Evolutionary conservation across 92 coral and sea anemone species (phyloP).

Genomic region (Phenganax marumi): DNA sequence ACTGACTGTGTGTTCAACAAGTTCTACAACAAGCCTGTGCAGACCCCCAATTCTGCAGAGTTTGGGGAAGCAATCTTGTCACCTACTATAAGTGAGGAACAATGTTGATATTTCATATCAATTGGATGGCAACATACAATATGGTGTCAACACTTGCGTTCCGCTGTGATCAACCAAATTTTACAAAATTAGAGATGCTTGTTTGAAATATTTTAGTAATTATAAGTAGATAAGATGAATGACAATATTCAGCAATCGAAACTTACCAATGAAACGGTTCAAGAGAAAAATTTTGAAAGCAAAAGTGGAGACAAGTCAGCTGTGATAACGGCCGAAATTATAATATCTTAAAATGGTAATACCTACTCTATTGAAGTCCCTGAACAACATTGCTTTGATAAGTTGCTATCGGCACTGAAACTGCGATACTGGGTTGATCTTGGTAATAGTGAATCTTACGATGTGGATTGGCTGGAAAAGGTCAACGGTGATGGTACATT

Average conservation of each 20-base stretch:
- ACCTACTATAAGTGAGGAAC: too few species aligned
- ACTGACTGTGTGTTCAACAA: constrained; percentile 29
- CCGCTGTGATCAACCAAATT: too few species aligned
- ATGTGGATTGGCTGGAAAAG: not conserved
- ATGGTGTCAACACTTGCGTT: too few species aligned
- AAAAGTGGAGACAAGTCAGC: not conserved
- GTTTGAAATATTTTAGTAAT: too few species aligned
- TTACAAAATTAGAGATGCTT: too few species aligned
- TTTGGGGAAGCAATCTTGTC: too few species aligned
- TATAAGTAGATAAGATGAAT: not conserved
- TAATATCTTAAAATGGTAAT: not conserved
- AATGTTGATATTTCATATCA: too few species aligned
- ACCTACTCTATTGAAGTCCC: not conserved
- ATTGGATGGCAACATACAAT: too few species aligned
- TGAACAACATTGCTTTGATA: not conserved
- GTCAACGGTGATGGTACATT: not conserved
- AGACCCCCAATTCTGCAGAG: too few species aligned
- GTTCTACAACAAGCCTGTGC: constrained; percentile 34
- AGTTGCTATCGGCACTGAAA: not conserved
- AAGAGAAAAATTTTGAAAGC: not conserved
- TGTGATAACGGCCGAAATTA: not conserved
- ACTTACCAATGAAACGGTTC: not conserved
- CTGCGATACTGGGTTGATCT: not conserved
- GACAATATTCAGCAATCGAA: not conserved
- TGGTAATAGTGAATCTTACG: not conserved